Evolutionary conservation across 2,113 vertebrate species (phyloP).

Genomic region (Podarcis muralis): DNA sequence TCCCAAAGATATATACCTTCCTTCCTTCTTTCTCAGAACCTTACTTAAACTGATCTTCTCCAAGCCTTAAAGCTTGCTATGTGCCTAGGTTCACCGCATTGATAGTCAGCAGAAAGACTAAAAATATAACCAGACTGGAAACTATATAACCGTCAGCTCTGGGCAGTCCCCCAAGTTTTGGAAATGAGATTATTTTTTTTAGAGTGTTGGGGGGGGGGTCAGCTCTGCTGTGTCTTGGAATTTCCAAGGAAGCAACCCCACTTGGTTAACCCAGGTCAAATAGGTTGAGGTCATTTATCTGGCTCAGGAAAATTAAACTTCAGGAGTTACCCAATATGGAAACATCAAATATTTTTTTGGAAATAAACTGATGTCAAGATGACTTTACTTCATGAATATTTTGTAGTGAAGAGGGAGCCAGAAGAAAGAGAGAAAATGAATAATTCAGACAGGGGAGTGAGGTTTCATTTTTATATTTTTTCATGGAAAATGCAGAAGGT

Average conservation of each 20-base stretch:
- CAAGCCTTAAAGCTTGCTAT: neutral
- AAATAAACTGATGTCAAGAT: neutral
- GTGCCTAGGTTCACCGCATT: neutral
- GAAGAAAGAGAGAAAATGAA: neutral
- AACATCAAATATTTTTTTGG: slow-evolving; percentile 15
- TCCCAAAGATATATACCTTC: neutral
- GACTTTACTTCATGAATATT: neutral
- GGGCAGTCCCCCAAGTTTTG: neutral
- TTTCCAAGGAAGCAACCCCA: neutral
- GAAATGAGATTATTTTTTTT: neutral
- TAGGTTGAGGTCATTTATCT: neutral
- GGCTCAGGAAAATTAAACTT: neutral
- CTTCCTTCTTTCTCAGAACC: neutral
- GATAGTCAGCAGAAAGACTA: neutral
- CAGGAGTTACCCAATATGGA: neutral
- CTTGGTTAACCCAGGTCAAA: neutral
- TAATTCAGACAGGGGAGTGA: neutral
- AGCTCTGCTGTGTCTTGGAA: neutral
- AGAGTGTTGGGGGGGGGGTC: no score
- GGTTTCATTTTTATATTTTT: neutral
- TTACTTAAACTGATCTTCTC: neutral
- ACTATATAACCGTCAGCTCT: neutral
- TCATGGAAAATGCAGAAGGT: neutral
- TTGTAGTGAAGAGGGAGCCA: neutral
- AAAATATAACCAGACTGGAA: neutral